phyloP scores from a whole-genome alignment of 2,888 invertebrate species.

The Noctuana brunneofusca region DNA sequence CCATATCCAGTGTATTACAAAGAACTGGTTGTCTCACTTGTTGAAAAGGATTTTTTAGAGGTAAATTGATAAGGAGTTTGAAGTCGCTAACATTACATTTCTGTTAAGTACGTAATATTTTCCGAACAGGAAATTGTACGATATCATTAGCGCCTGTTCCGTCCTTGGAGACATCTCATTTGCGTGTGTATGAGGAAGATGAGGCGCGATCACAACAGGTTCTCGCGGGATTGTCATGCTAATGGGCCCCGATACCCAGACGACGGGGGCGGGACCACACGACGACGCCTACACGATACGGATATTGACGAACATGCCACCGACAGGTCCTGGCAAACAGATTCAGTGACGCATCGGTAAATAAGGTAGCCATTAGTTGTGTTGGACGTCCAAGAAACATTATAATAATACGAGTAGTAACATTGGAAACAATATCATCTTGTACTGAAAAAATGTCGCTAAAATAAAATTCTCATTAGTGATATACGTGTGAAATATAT shows the following conservation, averaged over 20 bases:
- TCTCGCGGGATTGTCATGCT: not conserved
- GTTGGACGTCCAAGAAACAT: too few species aligned
- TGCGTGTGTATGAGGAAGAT: conserved; percentile 10
- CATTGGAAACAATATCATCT: too few species aligned
- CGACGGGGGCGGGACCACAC: not conserved
- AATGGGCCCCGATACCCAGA: not conserved
- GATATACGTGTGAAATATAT: not conserved
- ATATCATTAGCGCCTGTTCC: not conserved
- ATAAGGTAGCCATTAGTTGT: not conserved
- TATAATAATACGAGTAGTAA: too few species aligned
- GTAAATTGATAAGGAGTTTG: too few species aligned
- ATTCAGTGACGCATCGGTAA: not conserved
- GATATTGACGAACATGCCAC: conserved; percentile 6
- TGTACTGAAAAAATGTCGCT: too few species aligned
- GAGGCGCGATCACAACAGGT: not conserved
- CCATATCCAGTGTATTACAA: too few species aligned
- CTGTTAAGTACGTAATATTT: not conserved
- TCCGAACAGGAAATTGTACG: not conserved
- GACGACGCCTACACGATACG: not conserved
- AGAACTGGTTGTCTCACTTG: too few species aligned
- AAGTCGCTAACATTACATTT: too few species aligned
- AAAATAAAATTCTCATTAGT: too few species aligned
- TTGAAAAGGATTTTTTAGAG: too few species aligned
- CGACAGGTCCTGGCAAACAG: not conserved
- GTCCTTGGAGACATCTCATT: conserved; percentile 13